phyloP scores from a whole-genome alignment of 2,797 vertebrate species.

The Acomys russatus region DNA sequence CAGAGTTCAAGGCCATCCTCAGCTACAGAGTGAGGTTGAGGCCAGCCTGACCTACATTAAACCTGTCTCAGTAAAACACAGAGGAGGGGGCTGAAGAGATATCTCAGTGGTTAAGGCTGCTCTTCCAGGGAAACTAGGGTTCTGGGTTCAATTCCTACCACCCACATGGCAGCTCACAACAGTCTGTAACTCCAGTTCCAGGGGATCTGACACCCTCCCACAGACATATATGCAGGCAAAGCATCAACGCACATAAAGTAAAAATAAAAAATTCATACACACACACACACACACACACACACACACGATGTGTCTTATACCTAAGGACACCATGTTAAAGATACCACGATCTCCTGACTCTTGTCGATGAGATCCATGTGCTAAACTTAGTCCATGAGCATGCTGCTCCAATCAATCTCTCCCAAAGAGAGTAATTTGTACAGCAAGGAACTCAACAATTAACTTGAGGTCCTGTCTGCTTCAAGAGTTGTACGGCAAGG shows the following conservation, averaged over 20 bases:
- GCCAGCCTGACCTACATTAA: not conserved
- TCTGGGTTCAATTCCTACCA: not conserved
- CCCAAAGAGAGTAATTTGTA: not conserved
- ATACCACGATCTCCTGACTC: not conserved
- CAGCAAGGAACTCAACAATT: not conserved
- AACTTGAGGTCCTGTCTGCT: not conserved
- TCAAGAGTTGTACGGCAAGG: not conserved
- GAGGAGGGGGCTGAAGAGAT: too few species aligned
- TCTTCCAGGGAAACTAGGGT: not conserved
- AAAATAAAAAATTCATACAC: not conserved
- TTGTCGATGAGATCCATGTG: not conserved
- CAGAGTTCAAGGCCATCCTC: too few species aligned
- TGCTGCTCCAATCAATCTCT: not conserved
- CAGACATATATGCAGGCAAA: not conserved
- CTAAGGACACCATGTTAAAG: fast-evolving
- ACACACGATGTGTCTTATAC: not conserved
- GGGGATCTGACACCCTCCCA: not conserved
- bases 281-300: too few species aligned
- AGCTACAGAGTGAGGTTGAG: not conserved
- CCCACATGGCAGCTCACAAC: not conserved
- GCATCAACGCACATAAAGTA: not conserved
- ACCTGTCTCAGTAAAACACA: not conserved
- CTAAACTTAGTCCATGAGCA: not conserved
- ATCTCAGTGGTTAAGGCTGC: not conserved
- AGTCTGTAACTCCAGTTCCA: not conserved